Conservation (phyloP, 2,888 invertebrate species). For the Apamea crenata region DNA sequence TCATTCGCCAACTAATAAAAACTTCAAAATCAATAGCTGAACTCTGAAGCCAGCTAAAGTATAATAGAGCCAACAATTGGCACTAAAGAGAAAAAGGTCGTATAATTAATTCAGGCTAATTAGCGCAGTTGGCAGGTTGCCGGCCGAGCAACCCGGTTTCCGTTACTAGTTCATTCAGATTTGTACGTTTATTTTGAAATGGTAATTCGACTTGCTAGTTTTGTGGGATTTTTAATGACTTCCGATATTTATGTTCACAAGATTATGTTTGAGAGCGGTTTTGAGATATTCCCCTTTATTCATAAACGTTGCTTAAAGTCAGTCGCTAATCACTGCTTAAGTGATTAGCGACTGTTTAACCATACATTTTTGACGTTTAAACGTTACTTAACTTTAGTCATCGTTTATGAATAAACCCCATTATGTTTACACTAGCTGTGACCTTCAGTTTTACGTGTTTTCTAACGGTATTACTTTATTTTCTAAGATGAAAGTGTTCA, state of each 20-base stretch:
- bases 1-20: slow-evolving; percentile 8
- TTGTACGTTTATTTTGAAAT: slow-evolving; percentile 44
- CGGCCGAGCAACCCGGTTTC: slow-evolving; percentile 22
- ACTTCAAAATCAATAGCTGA: slow-evolving; percentile 35
- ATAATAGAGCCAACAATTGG: slow-evolving; percentile 58
- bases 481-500: background rate
- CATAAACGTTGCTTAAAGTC: no score
- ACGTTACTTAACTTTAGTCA: no score
- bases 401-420: no score
- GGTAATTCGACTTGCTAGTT: slow-evolving; percentile 9
- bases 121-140: slow-evolving; percentile 60
- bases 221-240: slow-evolving; percentile 8
- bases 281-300: no score
- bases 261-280: background rate
- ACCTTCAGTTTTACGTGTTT: background rate
- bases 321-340: no score
- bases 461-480: background rate
- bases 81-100: slow-evolving; percentile 53
- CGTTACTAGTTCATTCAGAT: slow-evolving; percentile 43
- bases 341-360: no score
- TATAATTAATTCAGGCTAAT: slow-evolving; percentile 65
- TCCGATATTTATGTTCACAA: background rate
- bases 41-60: slow-evolving; percentile 16
- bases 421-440: no score
- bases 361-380: no score